Base-by-base conservation (phyloP, 2,113 vertebrate genomes). In the Pipa parva region DNA sequence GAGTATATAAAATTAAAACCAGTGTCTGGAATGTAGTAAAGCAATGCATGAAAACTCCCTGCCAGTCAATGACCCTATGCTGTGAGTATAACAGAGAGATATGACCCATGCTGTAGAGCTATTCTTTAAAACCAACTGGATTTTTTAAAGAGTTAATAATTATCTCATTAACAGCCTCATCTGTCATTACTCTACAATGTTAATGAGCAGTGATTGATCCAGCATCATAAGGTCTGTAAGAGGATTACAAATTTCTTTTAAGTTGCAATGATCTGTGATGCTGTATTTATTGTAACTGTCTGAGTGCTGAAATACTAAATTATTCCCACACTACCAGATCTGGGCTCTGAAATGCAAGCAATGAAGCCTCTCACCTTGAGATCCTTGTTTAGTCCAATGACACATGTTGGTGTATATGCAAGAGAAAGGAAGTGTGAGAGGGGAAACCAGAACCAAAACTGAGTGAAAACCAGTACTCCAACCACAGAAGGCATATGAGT, bases 361-460 rank as follows among this genome's bases (percentile, higher is more conserved):
- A 17, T 28, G 1, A 31, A 4, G 5, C 9, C 29, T 78, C 77
- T 0, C 91, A 99, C 97, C 95, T 99, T 99, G 54, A 99, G 91
- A 81, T 99, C 97, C 75, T 99, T 99, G 87, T 99, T 99, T 73
- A 99, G 95, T 71, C 96, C 92, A 29, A 99, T 99, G 77, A 98
- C 96, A 74, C 95, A 95, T 2, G 97, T 99, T 45, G 97, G 96
- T n/a, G 94, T 97, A 78, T 97, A 99, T 61, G 97, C 89, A 84
- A 99, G 71, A 0, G 97, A 99, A 76, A 99, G 72, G 78, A 99
- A 99, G 77, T 99, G 97, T 36, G 96, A 97, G 57, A 99, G 88
- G 1, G 96, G 97, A 78, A 99, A 99, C 97, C 97, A 99, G 83
- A 99, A 99, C 97, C 97, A 99, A 86, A 99, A 99, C 87, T 99